A percentile compares a stretch with the other conserved stretches of the same genome.
Evolutionary conservation across 2,797 vertebrate genomes (phyloP).

Genomic region (Tamandua tetradactyla): DNA sequence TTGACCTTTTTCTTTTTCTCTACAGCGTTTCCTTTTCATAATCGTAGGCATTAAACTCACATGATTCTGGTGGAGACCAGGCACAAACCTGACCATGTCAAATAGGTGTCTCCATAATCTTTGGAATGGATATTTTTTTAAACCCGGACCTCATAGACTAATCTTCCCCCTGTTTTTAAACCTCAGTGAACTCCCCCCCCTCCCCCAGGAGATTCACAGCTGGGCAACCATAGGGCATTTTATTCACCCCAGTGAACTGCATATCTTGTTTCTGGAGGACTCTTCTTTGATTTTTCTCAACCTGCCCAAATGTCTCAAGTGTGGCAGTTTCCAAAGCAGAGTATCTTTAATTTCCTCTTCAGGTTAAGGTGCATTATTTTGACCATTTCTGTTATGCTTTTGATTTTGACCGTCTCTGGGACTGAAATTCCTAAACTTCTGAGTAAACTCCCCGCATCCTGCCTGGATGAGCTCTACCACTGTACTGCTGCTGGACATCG

Average conservation of each 20-base stretch:
- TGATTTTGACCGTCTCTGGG: slow-evolving; percentile 30
- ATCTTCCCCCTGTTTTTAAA: neutral
- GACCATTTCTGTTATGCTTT: neutral
- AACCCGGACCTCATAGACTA: neutral
- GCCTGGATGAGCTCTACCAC: neutral
- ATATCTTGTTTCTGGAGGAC: neutral
- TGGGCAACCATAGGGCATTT: neutral
- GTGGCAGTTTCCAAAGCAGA: slow-evolving; percentile 13
- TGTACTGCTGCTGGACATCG: neutral
- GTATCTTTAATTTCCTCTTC: neutral
- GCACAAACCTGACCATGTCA: neutral
- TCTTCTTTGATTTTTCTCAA: neutral
- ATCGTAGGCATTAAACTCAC: neutral
- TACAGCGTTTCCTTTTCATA: neutral
- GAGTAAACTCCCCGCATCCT: neutral
- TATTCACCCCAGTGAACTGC: neutral
- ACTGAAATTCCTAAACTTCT: neutral
- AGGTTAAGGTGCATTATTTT: neutral
- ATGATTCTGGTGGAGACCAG: neutral
- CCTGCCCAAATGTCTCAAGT: neutral
- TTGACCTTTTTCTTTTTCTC: neutral
- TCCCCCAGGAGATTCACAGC: neutral
- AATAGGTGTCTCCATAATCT: neutral
- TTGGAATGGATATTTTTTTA: neutral
- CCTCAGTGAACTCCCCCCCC: neutral